These are phyloP conservation scores for Catostylus mosaicus DNA, from an alignment of 30 jellyfish, hydroid and myxozoan species.

Conservation along the genomic window DNA sequence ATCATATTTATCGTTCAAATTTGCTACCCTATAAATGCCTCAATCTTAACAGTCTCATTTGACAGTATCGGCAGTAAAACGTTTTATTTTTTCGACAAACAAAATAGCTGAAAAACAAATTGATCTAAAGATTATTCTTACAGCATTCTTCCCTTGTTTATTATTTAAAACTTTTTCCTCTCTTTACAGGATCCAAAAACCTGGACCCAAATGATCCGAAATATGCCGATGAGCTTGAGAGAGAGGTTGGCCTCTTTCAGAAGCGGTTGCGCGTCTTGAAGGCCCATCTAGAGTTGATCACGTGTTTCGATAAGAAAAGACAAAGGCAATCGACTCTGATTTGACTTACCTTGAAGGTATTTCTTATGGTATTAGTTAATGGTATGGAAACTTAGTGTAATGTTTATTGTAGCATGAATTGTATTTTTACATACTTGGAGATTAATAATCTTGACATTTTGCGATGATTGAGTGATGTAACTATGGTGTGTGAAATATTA, in stretches of 20 bases:
- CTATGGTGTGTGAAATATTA: too few species aligned
- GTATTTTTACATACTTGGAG: neutral
- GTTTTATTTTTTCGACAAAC: too few species aligned
- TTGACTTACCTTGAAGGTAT: slow-evolving; percentile 10
- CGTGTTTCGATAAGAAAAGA: slow-evolving; percentile 74
- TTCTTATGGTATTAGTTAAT: neutral
- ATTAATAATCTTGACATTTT: too few species aligned
- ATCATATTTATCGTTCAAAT: too few species aligned
- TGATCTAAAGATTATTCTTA: too few species aligned
- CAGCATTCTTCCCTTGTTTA: too few species aligned
- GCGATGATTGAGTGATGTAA: too few species aligned
- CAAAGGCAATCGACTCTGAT: slow-evolving; percentile 57
- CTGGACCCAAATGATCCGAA: slow-evolving; percentile 81
- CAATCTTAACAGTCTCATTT: too few species aligned
- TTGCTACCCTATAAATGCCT: too few species aligned
- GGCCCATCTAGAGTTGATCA: slow-evolving; percentile 71
- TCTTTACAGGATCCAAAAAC: slow-evolving; percentile 62
- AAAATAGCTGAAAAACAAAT: too few species aligned
- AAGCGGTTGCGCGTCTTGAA: slow-evolving; percentile 87
- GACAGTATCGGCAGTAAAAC: too few species aligned
- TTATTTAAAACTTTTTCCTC: neutral
- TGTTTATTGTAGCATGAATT: neutral
- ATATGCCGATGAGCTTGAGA: slow-evolving; percentile 90
- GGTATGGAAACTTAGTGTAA: neutral
- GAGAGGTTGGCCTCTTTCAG: slow-evolving; percentile 88